These are phyloP conservation scores for Nymphalis urticae DNA, from an alignment of 2,888 invertebrate genomes.

Conservation along the genomic window DNA sequence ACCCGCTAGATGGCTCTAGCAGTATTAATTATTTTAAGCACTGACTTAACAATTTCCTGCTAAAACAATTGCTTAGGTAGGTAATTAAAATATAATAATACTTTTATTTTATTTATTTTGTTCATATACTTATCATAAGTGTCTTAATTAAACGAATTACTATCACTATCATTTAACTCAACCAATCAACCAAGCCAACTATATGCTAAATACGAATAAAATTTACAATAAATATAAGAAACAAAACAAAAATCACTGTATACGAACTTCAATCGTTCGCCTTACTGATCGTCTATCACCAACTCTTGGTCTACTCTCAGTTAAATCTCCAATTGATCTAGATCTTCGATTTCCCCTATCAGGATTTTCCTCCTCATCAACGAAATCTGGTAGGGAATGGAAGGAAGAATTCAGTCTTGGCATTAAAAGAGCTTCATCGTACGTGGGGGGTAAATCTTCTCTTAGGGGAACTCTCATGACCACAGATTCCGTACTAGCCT, in stretches of 20 bases:
- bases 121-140: too few relatives aligned
- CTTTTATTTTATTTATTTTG: too few relatives aligned
- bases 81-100: too few relatives aligned
- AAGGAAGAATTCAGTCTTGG: conserved; percentile 84
- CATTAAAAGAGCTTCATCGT: conserved; percentile 89
- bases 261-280: conserved; percentile 64
- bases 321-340: conserved; percentile 74
- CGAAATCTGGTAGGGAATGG: conserved; percentile 78
- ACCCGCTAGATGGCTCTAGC: neutral
- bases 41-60: too few relatives aligned
- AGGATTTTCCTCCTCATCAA: conserved; percentile 57
- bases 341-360: conserved; percentile 62
- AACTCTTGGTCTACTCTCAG: conserved; percentile 60
- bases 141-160: too few relatives aligned
- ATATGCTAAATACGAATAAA: conserved; percentile 9
- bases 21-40: too few relatives aligned
- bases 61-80: too few relatives aligned
- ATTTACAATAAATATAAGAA: neutral
- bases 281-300: conserved; percentile 68
- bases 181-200: neutral
- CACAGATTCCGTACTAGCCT: conserved; percentile 58
- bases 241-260: conserved; percentile 38
- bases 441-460: conserved; percentile 84
- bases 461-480: conserved; percentile 62
- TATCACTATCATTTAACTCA: too few relatives aligned